A percentile compares a stretch with the other conserved stretches of the same genome.
Conservation (phyloP, 2,113 vertebrate species). For the Columba livia region DNA sequence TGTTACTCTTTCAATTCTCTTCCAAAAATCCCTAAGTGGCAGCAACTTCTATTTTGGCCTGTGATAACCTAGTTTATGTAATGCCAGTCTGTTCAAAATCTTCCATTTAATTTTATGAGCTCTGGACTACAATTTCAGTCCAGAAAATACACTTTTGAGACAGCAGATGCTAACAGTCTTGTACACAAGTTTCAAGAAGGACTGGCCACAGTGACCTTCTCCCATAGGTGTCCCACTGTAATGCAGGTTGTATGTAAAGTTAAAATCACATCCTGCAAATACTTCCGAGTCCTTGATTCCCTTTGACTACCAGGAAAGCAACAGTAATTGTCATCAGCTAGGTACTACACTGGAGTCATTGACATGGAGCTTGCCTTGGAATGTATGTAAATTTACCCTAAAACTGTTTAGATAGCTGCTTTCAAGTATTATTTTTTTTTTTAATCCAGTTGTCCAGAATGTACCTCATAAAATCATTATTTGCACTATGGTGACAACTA, state of each 20-base stretch:
- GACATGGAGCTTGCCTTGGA: neutral
- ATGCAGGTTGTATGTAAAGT: neutral
- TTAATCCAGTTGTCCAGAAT: neutral
- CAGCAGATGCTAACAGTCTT: neutral
- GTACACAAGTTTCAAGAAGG: neutral
- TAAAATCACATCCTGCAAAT: neutral
- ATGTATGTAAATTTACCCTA: neutral
- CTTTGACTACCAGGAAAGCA: neutral
- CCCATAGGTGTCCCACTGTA: neutral
- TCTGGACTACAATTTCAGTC: neutral
- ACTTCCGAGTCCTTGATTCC: accelerated
- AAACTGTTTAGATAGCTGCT: neutral
- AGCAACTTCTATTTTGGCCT: neutral
- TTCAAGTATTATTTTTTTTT: neutral
- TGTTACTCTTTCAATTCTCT: neutral
- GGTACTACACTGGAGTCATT: neutral
- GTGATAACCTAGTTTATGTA: neutral
- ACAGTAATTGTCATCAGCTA: neutral
- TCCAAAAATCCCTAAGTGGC: neutral
- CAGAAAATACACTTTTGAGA: neutral
- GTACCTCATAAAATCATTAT: neutral
- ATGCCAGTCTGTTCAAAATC: neutral
- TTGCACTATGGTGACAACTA: neutral
- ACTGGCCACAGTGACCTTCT: neutral
- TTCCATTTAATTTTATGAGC: neutral